Evolutionary conservation across 2,888 invertebrate species (phyloP), one percentile per base, ranked within the genome.

Genomic region (Andrena haemorrhoa): DNA sequence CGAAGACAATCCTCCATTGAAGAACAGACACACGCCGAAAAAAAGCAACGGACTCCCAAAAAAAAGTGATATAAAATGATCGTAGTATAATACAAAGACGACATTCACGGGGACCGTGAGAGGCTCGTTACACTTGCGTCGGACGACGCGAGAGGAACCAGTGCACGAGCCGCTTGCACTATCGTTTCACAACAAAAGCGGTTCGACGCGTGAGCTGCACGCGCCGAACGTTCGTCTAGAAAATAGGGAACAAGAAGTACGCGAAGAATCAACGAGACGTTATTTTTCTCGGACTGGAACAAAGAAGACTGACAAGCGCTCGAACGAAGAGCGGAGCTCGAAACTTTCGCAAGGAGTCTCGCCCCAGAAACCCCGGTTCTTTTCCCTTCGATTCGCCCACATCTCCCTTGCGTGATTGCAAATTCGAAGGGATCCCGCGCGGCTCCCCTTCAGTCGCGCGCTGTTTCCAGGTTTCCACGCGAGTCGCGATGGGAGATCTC

Each of bases 1-100:
- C 83, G 79, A 86, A 78, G 85, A 86, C 83, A 85, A 86, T 85
- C 83, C 75, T 85, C 77, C 58, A 80, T 85, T n/a, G 56, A 83
- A 66, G 49, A 71, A 4, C 35, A 56, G 20, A 47, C 31, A 1
- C 20, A 49, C 23, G 23, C 49, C 23, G 16, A 7, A 23, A 10
- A 41, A 49, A 31, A 31, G 12, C 33, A 47, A 35, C 41, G 63
- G 23, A 23, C 23, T 1, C 23, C 23, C 23, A 26, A 23, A 63
- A 3, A 41, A 23, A 8, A 10, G 56, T 56, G 23, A 41, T 29
- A 51, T 20, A 64, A 68, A 73, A 78, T 78, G 79, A 74, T 74
- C 51, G 78, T 75, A 83, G 85, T 85, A 80, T 78, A 86, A 86
- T 41, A 80, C 80, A 64, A 41, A 73, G 77, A 65, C 53, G 68